phyloP scores from a whole-genome alignment of 2,888 invertebrate genomes.

The Eueremaeus valkanovi region DNA sequence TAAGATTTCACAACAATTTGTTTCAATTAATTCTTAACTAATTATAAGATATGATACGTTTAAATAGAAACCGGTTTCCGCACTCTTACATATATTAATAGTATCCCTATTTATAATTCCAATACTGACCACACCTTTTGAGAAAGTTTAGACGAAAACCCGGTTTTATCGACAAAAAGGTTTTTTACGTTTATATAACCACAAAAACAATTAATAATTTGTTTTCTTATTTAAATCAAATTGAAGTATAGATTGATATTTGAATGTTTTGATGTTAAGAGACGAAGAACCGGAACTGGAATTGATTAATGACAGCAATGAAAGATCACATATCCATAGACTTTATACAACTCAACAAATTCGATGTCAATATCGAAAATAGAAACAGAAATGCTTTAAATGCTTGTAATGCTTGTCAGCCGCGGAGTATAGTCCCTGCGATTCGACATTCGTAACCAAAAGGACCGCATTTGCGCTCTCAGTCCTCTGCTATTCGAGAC shows the following conservation, averaged over 20 bases:
- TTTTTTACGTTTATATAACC: not conserved
- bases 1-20: not conserved
- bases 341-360: not conserved
- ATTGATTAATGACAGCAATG: no score
- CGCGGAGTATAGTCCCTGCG: not conserved
- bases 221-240: not conserved
- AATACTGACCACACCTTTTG: not conserved
- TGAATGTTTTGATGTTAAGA: not conserved
- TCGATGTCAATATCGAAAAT: not conserved
- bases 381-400: not conserved
- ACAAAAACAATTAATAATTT: no score
- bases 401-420: not conserved
- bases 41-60: not conserved
- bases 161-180: not conserved
- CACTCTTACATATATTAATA: not conserved
- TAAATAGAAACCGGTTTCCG: constrained; percentile 11
- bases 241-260: not conserved
- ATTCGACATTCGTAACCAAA: not conserved
- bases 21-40: not conserved
- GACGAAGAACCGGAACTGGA: not conserved
- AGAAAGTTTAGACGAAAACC: not conserved
- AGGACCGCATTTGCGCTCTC: not conserved
- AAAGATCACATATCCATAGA: no score
- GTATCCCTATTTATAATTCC: not conserved
- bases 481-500: not conserved